These are phyloP conservation scores for Phymorhynchus buccinoides DNA, from an alignment of 1,140 invertebrate species.

Conservation along the genomic window DNA sequence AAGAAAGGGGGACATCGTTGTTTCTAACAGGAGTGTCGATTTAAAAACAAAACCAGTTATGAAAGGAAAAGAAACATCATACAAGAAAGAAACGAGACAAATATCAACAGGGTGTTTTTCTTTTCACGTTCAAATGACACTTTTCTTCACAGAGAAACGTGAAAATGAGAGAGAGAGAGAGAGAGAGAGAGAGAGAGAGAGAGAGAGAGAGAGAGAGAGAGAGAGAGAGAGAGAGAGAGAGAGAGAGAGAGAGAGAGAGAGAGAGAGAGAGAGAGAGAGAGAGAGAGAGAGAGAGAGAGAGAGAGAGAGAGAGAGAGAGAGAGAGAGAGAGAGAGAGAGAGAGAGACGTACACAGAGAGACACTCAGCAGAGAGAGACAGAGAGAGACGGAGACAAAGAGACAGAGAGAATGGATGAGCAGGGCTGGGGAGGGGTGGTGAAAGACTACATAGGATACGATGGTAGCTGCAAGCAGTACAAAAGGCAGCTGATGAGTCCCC, in stretches of 20 bases:
- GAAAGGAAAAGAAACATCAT: too few relatives aligned
- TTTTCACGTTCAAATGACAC: too few relatives aligned
- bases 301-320: neutral
- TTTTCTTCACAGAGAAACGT: neutral
- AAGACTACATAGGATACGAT: neutral
- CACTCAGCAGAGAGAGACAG: neutral
- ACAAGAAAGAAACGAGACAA: too few relatives aligned
- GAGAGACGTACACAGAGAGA: neutral
- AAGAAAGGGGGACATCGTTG: too few relatives aligned
- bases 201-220: too few relatives aligned
- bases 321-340: neutral
- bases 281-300: neutral
- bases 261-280: neutral
- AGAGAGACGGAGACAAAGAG: neutral
- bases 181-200: too few relatives aligned
- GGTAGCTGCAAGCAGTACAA: neutral
- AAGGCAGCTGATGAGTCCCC: neutral
- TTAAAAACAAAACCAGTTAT: too few relatives aligned
- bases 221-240: too few relatives aligned
- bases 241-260: neutral
- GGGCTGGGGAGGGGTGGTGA: neutral
- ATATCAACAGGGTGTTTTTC: too few relatives aligned
- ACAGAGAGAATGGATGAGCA: neutral
- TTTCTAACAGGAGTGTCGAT: too few relatives aligned
- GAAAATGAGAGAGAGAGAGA: neutral